These are phyloP conservation scores for Furcula furcula DNA, from an alignment of 2,888 invertebrate species.

Conservation along the genomic window DNA sequence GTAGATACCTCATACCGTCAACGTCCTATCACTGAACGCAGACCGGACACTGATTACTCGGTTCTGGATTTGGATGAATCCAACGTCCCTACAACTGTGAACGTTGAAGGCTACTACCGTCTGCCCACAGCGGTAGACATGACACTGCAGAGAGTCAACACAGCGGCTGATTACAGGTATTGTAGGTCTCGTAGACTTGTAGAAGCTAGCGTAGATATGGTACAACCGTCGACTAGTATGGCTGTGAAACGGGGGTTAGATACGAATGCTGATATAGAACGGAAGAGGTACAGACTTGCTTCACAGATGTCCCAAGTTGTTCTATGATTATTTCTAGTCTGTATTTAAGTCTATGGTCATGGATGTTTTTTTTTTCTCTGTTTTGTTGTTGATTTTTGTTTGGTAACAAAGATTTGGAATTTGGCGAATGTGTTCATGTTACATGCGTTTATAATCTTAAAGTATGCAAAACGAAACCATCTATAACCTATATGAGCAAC, in stretches of 20 bases:
- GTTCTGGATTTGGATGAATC: slow-evolving; percentile 50
- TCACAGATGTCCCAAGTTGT: slow-evolving; percentile 68
- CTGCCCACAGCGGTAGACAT: slow-evolving; percentile 52
- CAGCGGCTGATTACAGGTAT: slow-evolving; percentile 57
- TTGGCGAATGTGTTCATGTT: too few species aligned
- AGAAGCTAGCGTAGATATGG: slow-evolving; percentile 55
- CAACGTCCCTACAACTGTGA: slow-evolving; percentile 29
- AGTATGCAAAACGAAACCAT: too few species aligned
- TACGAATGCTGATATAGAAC: slow-evolving; percentile 53
- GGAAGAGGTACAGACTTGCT: slow-evolving; percentile 60
- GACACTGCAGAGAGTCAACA: slow-evolving; percentile 53
- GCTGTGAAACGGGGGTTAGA: slow-evolving; percentile 66
- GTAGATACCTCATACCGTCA: slow-evolving; percentile 45
- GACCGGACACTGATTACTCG: slow-evolving; percentile 35
- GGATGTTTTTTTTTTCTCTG: slow-evolving; percentile 10
- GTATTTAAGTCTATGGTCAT: slow-evolving; percentile 32
- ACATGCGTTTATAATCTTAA: too few species aligned
- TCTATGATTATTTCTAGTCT: slow-evolving; percentile 61
- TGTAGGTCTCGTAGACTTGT: slow-evolving; percentile 58
- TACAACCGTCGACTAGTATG: slow-evolving; percentile 50
- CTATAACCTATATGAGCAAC: too few species aligned
- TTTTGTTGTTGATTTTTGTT: slow-evolving; percentile 10
- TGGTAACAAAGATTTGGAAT: too few species aligned
- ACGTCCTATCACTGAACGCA: slow-evolving; percentile 30
- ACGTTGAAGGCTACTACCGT: slow-evolving; percentile 42